Evolutionary conservation across 2,888 invertebrate species (phyloP).

Genomic region (Dromius quadrimaculatus): DNA sequence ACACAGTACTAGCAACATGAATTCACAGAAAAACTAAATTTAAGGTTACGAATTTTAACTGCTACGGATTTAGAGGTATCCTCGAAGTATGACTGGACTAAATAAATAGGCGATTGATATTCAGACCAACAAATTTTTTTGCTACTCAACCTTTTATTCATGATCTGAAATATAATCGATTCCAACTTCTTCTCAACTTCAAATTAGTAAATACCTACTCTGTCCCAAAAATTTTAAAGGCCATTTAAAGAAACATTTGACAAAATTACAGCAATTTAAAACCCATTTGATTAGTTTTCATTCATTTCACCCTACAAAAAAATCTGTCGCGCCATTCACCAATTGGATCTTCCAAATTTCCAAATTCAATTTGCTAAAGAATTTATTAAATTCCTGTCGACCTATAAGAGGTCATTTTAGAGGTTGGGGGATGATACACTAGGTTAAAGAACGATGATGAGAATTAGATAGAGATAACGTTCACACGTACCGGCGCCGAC

Average conservation of each 20-base stretch:
- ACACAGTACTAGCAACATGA: too few relatives aligned
- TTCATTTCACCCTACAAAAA: background rate
- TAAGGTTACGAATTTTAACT: too few relatives aligned
- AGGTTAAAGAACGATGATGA: slow-evolving; percentile 29
- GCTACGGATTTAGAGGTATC: too few relatives aligned
- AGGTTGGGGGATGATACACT: background rate
- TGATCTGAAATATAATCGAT: slow-evolving; percentile 12
- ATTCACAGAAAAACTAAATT: too few relatives aligned
- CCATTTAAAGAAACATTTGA: slow-evolving; percentile 24
- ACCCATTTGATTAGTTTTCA: slow-evolving; percentile 15
- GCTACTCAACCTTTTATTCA: too few relatives aligned
- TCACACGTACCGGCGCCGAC: slow-evolving; percentile 55
- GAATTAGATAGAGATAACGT: slow-evolving; percentile 51
- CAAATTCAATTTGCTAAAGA: slow-evolving; percentile 30
- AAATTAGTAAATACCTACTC: background rate
- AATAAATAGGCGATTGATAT: too few relatives aligned
- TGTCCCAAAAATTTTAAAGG: background rate
- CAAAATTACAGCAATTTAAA: slow-evolving; percentile 32
- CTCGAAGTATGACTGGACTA: too few relatives aligned
- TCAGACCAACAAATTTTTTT: too few relatives aligned
- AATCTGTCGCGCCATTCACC: slow-evolving; percentile 7
- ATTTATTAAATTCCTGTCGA: slow-evolving; percentile 29
- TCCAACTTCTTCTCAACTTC: background rate
- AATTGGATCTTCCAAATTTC: slow-evolving; percentile 6
- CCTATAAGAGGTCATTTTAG: slow-evolving; percentile 26